A percentile compares a stretch with the other conserved stretches of the same genome.
Conservation (phyloP, 2,888 invertebrate genomes). For the Pecten maximus region DNA sequence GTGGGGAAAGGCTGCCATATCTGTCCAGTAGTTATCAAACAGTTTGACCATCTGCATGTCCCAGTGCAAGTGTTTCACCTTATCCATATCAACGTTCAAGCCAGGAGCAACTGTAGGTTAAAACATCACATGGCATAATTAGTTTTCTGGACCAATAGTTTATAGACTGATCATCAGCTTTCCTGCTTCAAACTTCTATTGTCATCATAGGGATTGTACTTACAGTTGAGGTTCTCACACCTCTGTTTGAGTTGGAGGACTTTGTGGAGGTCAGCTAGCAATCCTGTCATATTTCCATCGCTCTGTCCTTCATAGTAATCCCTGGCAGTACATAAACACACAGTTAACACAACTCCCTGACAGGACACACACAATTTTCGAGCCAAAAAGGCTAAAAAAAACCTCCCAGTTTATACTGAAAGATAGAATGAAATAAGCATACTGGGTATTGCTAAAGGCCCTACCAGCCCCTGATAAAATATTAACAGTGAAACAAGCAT, state of each 20-base stretch:
- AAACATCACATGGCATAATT: not conserved
- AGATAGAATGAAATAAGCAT: no score
- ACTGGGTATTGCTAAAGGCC: no score
- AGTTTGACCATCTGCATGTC: constrained; percentile 73
- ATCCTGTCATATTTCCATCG: not conserved
- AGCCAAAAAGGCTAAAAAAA: no score
- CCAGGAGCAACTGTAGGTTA: not conserved
- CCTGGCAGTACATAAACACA: not conserved
- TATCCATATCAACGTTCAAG: constrained; percentile 58
- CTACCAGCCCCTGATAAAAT: no score
- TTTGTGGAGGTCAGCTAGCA: not conserved
- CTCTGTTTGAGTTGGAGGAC: not conserved
- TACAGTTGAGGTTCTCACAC: not conserved
- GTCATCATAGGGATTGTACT: no score
- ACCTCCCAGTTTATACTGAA: no score
- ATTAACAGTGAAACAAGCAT: no score
- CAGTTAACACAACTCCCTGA: not conserved
- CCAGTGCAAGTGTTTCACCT: constrained; percentile 79
- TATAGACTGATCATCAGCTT: not conserved
- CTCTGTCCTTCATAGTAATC: not conserved
- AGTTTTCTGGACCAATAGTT: not conserved
- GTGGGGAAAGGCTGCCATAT: not conserved
- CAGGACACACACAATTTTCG: no score
- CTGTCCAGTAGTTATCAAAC: constrained; percentile 58
- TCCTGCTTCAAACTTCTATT: no score